Base-by-base conservation (phyloP, 2,888 invertebrate species). In the Meteorus cinctellus region DNA sequence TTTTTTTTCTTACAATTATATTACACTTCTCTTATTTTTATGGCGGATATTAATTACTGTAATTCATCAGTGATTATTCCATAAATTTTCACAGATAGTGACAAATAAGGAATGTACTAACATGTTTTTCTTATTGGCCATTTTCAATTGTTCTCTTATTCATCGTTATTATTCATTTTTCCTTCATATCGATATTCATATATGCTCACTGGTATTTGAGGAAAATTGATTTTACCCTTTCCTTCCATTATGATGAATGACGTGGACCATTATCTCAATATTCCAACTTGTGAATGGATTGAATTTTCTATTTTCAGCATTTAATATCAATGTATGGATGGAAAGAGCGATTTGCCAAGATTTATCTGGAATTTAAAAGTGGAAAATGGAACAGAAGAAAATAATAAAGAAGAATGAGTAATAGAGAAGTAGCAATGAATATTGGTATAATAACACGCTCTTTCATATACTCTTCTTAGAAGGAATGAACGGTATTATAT, bases 401-500 rank as follows among this genome's bases (percentile, higher is more conserved):
- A 31, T 14, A 27, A 62, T 62, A 1, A 4, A 48, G 60, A n/a
- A 16, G n/a, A 34, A 29, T 4, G 10, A 31, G 16, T n/a, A 63
- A 63, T 34, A 63, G 63, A 60, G 19, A 19, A n/a, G 31, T 29
- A 63, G 34, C 31, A 36, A 48, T 48, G 8, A 8, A 8, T 19
- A 55, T 55, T 24, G n/a, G 36, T 36, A 8, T 3, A 34, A n/a
- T 41, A 19, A 31, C 36, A 24, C 16, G 65, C 24, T 65, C 62
- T 14, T 29, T 31, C 0, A 48, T 31, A 62, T 29, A 62, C 6
- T 10, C 8, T 41, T 36, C 41, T 65, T 5, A 12, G 51, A 34
- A 55, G 65, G 66, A 72, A n/a, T 14, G 34, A 48, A 68, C 41
- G n/a, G 24, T 8, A 55, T 55, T 62, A 51, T 66, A 73, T 34